Base-by-base conservation (phyloP, 2,113 vertebrate genomes). In the Epinephelus fuscoguttatus region DNA sequence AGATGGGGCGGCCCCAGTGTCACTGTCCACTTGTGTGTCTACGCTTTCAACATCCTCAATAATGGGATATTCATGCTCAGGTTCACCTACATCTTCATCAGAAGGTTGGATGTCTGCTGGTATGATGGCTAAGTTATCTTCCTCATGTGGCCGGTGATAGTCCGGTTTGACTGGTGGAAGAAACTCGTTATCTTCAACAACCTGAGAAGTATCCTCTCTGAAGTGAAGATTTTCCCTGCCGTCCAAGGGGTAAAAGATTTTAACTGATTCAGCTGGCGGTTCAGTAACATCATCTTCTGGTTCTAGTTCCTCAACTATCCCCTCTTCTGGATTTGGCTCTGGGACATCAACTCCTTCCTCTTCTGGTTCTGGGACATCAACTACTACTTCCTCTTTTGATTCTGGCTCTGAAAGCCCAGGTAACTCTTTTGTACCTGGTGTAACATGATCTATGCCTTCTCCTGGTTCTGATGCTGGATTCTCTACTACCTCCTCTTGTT, bases 261-360 rank as follows among this genome's bases (percentile, higher is more conserved):
- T 88, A 15, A 92, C 84, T 4, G 90, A 76, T 72, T 86, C 67
- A 0, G 89, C 81, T 18, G 87, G 82, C 8, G 85, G 84, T 17
- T 90, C 70, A 13, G 74, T 70, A 7, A 50, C 8, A 15, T 81
- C 63, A 64, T 37, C 49, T 3, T 81, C 78, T 3, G 55, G 66
- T 53, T 74, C 67, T 64, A 78, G 50, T 50, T 87, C 88, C n/a
- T 71, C 80, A 55, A 67, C 18, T 1, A 18, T n/a, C 0, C 8
- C 60, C 17, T 75, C 62, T 11, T 82, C 79, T 59, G 81, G 76
- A 47, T 62, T 52, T 3, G n/a, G 25, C 72, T 84, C 80, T 70
- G 68, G 9, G 21, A 30, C 30, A 19, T 52, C 61, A 17, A 7
- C 23, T 49, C 0, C 68, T 21, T 67, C 33, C 10, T 78, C 72